These are phyloP conservation scores for Triplophysa bombifrons DNA, from an alignment of 2,797 vertebrate genomes.

Conservation along the genomic window DNA sequence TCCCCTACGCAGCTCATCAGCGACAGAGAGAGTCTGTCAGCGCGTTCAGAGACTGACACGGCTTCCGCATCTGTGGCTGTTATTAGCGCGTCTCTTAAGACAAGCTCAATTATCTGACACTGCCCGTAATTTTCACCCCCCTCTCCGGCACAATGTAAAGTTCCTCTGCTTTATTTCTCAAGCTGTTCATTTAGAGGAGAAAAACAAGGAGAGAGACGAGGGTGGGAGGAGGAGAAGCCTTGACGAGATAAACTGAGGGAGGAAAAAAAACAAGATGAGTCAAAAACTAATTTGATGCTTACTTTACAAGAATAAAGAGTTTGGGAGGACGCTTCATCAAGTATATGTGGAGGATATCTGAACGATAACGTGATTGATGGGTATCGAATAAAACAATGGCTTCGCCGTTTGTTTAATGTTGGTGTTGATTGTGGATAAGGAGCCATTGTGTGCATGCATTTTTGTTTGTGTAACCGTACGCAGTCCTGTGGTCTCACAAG, in stretches of 20 bases:
- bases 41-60: slow-evolving; percentile 82
- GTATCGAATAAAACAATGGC: slow-evolving; percentile 57
- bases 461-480: not conserved
- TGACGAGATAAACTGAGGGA: slow-evolving; percentile 60
- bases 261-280: slow-evolving; percentile 72
- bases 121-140: slow-evolving; percentile 87
- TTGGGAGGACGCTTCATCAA: slow-evolving; percentile 57
- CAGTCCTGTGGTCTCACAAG: too few relatives aligned
- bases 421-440: not conserved
- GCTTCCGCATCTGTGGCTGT: slow-evolving; percentile 83
- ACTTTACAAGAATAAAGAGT: slow-evolving; percentile 68
- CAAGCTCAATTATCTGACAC: slow-evolving; percentile 90
- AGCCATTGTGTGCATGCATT: not conserved
- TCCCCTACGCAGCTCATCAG: slow-evolving; percentile 87
- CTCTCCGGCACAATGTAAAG: slow-evolving; percentile 86
- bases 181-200: slow-evolving; percentile 78
- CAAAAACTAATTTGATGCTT: slow-evolving; percentile 84
- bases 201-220: slow-evolving; percentile 82
- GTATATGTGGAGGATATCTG: slow-evolving; percentile 57
- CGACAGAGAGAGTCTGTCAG: slow-evolving; percentile 85
- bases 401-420: slow-evolving; percentile 10
- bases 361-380: slow-evolving; percentile 60
- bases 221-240: slow-evolving; percentile 70
- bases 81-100: slow-evolving; percentile 87
- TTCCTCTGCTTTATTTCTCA: slow-evolving; percentile 83